phyloP scores from a whole-genome alignment of 2,113 vertebrate species.

The Aegypius monachus region DNA sequence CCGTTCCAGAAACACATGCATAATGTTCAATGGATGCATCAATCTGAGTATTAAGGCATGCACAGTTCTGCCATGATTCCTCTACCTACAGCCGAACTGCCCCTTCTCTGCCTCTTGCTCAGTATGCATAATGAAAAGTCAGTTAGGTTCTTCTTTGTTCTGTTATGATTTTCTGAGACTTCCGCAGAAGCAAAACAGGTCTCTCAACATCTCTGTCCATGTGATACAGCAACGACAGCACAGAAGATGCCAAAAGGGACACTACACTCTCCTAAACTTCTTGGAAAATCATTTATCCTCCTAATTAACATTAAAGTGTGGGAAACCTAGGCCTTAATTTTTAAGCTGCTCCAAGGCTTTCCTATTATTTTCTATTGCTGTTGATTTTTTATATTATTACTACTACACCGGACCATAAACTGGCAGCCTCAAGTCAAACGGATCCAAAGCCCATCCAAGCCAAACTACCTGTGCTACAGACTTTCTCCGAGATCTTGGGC shows the following conservation, averaged over 20 bases:
- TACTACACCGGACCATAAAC: background rate
- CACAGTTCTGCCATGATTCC: background rate
- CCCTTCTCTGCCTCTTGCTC: background rate
- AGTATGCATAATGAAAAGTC: background rate
- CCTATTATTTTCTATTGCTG: background rate
- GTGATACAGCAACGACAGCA: background rate
- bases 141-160: background rate
- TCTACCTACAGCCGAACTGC: background rate
- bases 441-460: background rate
- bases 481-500: background rate
- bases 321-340: background rate
- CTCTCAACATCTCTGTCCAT: background rate
- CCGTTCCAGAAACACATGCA: background rate
- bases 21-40: background rate
- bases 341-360: background rate
- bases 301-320: background rate
- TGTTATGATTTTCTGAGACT: background rate
- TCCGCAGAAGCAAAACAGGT: background rate
- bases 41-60: background rate
- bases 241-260: background rate
- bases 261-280: background rate
- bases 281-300: background rate
- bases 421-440: background rate
- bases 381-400: background rate
- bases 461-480: background rate